These are phyloP conservation scores for Rhyzopertha dominica DNA, from an alignment of 1,140 invertebrate genomes.

Conservation along the genomic window DNA sequence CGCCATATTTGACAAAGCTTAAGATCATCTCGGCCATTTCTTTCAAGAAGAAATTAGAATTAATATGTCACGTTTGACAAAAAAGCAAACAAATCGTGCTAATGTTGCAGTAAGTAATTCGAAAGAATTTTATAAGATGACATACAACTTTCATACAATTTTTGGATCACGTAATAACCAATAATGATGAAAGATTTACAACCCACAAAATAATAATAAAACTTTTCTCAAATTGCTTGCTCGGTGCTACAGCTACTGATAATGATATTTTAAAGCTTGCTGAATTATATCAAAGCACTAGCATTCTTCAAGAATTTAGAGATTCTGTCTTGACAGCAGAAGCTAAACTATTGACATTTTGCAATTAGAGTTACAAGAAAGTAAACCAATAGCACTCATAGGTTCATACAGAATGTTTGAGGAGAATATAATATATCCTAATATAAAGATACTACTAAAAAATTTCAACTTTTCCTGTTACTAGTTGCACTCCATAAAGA, in stretches of 20 bases:
- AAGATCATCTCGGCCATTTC: background rate
- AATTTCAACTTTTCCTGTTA: conserved; percentile 9
- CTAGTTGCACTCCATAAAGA: conserved; percentile 1
- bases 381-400: too few species aligned
- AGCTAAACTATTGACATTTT: background rate
- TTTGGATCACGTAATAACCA: too few species aligned
- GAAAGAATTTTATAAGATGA: too few species aligned
- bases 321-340: background rate
- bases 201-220: too few species aligned
- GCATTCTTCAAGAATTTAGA: background rate
- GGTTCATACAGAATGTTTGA: conserved; percentile 3
- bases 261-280: too few species aligned
- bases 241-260: too few species aligned
- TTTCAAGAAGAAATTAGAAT: background rate
- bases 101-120: too few species aligned
- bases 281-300: too few species aligned
- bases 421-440: conserved; percentile 9
- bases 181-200: too few species aligned
- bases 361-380: too few species aligned
- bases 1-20: background rate
- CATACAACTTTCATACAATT: too few species aligned
- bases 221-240: too few species aligned
- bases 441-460: conserved; percentile 7
- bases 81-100: background rate
- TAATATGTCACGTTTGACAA: background rate